Conservation (phyloP, 2,797 vertebrate genomes). For the Chrysocyon brachyurus region DNA sequence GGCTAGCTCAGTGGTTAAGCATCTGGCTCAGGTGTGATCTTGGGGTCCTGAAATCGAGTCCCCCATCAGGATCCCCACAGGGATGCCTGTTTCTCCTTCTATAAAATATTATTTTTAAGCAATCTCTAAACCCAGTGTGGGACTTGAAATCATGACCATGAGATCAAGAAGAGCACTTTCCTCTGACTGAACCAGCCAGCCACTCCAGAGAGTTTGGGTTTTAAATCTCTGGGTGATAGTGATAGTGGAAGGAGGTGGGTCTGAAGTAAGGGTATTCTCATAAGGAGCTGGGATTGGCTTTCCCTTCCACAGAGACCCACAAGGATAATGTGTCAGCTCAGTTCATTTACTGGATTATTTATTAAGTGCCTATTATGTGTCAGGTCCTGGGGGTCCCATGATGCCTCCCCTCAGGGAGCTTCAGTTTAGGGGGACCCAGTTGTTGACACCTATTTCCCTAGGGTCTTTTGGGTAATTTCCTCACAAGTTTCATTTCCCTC, state of each 20-base stretch:
- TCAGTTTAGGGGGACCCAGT: not conserved
- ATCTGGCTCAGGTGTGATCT: too few relatives aligned
- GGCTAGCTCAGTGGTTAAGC: too few relatives aligned
- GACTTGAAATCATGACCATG: not conserved
- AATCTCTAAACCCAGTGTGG: not conserved
- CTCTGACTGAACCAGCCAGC: not conserved
- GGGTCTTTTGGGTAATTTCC: not conserved
- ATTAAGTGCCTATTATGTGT: not conserved
- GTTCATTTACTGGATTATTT: not conserved
- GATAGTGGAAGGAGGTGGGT: not conserved
- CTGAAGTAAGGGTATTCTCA: not conserved
- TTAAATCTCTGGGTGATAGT: not conserved
- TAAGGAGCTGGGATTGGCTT: not conserved
- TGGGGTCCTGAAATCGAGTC: too few relatives aligned
- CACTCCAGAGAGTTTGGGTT: not conserved
- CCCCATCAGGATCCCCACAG: too few relatives aligned
- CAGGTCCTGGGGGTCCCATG: not conserved
- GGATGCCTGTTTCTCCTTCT: too few relatives aligned
- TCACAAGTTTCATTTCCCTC: constrained; percentile 9
- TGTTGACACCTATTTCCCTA: not conserved
- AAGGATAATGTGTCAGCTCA: not conserved
- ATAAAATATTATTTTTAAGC: not conserved
- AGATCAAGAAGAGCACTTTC: not conserved
- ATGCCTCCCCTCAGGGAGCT: not conserved
- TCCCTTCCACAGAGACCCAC: not conserved